Conservation (phyloP, 2,113 vertebrate species). For the Zingel zingel region DNA sequence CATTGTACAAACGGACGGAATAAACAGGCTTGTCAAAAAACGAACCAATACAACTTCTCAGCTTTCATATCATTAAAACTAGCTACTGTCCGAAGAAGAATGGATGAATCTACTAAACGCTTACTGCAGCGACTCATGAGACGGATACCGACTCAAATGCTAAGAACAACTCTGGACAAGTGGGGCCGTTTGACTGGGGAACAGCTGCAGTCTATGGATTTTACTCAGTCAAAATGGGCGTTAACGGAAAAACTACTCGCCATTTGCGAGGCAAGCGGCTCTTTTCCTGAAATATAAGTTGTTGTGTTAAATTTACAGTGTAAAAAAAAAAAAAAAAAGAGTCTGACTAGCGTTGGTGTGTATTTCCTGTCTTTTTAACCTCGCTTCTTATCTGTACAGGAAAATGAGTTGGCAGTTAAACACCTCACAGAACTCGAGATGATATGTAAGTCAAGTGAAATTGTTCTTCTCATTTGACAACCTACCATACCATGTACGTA, state of each 20-base stretch:
- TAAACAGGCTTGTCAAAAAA: no score
- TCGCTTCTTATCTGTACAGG: slow-evolving; percentile 73
- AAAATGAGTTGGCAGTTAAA: slow-evolving; percentile 80
- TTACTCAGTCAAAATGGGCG: slow-evolving; percentile 79
- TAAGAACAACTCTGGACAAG: slow-evolving; percentile 78
- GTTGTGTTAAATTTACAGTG: not conserved
- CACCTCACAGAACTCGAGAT: slow-evolving; percentile 90
- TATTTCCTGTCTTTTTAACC: not conserved
- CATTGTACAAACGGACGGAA: no score
- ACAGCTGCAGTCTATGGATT: slow-evolving; percentile 83
- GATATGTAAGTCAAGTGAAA: slow-evolving; percentile 87
- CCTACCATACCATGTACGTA: no score
- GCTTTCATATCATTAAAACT: not conserved
- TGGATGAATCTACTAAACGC: slow-evolving; percentile 83
- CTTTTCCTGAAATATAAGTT: not conserved
- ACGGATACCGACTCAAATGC: slow-evolving; percentile 82
- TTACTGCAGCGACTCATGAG: slow-evolving; percentile 85
- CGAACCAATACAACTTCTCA: not conserved
- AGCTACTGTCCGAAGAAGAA: slow-evolving; percentile 34
- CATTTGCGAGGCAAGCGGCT: slow-evolving; percentile 85
- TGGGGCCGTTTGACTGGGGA: slow-evolving; percentile 87
- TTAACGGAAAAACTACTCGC: slow-evolving; percentile 82
- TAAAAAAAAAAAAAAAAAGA: no score
- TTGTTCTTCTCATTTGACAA: not conserved
- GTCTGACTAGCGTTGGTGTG: not conserved